Conservation (phyloP, 2,888 invertebrate species). For the Gastrophysa polygoni region DNA sequence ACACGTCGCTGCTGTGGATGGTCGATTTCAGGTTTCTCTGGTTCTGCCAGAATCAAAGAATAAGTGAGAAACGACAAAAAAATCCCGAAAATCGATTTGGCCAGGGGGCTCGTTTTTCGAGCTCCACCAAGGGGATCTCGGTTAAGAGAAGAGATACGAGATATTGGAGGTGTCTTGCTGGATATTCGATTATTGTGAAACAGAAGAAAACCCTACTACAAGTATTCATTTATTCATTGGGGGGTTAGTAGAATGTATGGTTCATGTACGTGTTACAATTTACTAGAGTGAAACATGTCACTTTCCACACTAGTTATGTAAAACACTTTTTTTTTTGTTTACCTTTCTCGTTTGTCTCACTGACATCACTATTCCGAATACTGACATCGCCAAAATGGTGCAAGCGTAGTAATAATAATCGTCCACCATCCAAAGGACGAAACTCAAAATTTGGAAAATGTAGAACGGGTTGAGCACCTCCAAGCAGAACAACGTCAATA, state of each 20-base stretch:
- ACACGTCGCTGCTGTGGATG: conserved; percentile 79
- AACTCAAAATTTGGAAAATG: conserved; percentile 92
- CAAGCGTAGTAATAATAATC: conserved; percentile 89
- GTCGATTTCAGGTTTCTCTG: conserved; percentile 89
- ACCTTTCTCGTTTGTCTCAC: conserved; percentile 86
- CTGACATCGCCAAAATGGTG: conserved; percentile 84
- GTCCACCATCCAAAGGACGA: conserved; percentile 87
- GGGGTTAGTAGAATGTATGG: too few relatives aligned
- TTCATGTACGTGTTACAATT: too few relatives aligned
- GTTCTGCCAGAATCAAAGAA: conserved; percentile 66
- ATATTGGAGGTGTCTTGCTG: too few relatives aligned
- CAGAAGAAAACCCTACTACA: too few relatives aligned
- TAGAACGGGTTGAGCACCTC: conserved; percentile 95
- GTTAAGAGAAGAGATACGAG: too few relatives aligned
- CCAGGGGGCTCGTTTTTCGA: too few relatives aligned
- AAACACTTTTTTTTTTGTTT: conserved; percentile 44
- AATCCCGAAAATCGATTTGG: background rate
- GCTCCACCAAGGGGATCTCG: too few relatives aligned
- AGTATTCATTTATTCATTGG: too few relatives aligned
- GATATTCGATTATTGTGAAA: too few relatives aligned
- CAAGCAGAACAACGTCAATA: conserved; percentile 73
- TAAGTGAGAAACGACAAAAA: too few relatives aligned
- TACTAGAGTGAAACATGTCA: too few relatives aligned
- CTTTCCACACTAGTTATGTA: too few relatives aligned
- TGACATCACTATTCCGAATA: conserved; percentile 81